Percentiles rank a stretch among this genome's conserved stretches.
Evolutionary conservation across 2,888 invertebrate species (phyloP).

Genomic region (Catocala fraxini): DNA sequence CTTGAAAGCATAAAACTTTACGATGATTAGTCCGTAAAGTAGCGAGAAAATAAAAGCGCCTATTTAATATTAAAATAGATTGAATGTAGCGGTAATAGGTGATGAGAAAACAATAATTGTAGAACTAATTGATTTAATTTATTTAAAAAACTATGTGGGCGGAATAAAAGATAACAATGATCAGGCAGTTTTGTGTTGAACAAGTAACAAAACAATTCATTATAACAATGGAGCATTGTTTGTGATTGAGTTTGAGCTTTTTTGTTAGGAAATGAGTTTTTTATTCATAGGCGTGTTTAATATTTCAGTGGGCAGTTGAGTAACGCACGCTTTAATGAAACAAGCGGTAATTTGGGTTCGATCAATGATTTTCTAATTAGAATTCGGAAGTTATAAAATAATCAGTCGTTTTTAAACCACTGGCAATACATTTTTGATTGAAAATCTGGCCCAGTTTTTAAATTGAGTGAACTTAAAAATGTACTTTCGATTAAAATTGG

Average conservation of each 20-base stretch:
- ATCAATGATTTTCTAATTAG: conserved; percentile 45
- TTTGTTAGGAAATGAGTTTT: conserved; percentile 72
- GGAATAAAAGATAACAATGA: conserved; percentile 78
- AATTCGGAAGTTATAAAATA: conserved; percentile 30
- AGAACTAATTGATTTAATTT: conserved; percentile 60
- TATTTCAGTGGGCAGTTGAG: conserved; percentile 66
- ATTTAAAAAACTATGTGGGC: conserved; percentile 73
- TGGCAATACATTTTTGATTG: not conserved
- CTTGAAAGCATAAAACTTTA: conserved; percentile 39
- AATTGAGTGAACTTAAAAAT: conserved; percentile 4
- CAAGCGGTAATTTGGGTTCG: conserved; percentile 44
- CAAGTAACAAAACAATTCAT: conserved; percentile 79
- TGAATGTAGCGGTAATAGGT: conserved; percentile 26
- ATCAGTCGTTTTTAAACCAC: conserved; percentile 19
- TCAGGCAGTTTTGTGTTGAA: conserved; percentile 69
- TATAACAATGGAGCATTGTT: conserved; percentile 81
- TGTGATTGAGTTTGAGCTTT: conserved; percentile 68
- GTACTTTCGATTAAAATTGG: conserved; percentile 8
- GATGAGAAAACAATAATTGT: conserved; percentile 46
- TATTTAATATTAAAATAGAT: conserved; percentile 24
- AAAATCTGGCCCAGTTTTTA: conserved; percentile 2
- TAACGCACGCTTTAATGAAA: conserved; percentile 49
- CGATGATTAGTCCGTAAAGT: conserved; percentile 31
- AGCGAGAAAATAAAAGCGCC: conserved; percentile 18
- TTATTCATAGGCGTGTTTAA: conserved; percentile 58